These are phyloP conservation scores for Laticauda laticaudata DNA, from an alignment of 2,113 vertebrate genomes.

Conservation along the genomic window DNA sequence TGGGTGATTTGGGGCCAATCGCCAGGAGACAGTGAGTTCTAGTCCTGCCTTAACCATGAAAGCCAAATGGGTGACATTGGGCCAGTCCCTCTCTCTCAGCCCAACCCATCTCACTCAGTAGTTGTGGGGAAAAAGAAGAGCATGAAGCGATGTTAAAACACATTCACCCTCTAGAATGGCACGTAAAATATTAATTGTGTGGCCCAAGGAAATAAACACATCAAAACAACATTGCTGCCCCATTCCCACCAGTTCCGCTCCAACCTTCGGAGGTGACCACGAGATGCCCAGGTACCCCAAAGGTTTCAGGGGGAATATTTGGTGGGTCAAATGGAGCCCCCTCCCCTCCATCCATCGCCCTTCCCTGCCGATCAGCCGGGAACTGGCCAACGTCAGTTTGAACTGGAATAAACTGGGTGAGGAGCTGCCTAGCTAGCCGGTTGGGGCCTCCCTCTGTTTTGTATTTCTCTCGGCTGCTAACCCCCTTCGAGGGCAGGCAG, in stretches of 20 bases:
- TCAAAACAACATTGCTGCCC: no score
- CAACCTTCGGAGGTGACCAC: background rate
- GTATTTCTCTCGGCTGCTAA: constrained; percentile 62
- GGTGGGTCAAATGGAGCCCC: background rate
- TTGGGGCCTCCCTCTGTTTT: constrained; percentile 65
- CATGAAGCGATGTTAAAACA: background rate
- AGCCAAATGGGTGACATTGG: no score
- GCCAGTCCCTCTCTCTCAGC: background rate
- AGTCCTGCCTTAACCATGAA: no score
- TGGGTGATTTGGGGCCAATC: no score
- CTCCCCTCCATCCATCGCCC: background rate
- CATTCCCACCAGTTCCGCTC: background rate
- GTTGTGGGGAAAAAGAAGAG: background rate
- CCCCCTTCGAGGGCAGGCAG: constrained; percentile 69
- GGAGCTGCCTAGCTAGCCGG: constrained; percentile 52
- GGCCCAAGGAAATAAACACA: background rate
- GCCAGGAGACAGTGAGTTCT: no score
- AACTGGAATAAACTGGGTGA: constrained; percentile 59
- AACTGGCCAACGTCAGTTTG: constrained; percentile 62
- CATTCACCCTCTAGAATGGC: background rate
- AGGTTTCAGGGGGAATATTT: background rate
- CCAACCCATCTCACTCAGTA: background rate
- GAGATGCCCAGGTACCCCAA: background rate
- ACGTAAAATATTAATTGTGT: background rate
- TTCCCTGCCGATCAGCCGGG: constrained; percentile 22